Evolutionary conservation across 2,113 vertebrate species (phyloP), one percentile per base, ranked within the genome.

Genomic region (Prionailurus viverrinus): DNA sequence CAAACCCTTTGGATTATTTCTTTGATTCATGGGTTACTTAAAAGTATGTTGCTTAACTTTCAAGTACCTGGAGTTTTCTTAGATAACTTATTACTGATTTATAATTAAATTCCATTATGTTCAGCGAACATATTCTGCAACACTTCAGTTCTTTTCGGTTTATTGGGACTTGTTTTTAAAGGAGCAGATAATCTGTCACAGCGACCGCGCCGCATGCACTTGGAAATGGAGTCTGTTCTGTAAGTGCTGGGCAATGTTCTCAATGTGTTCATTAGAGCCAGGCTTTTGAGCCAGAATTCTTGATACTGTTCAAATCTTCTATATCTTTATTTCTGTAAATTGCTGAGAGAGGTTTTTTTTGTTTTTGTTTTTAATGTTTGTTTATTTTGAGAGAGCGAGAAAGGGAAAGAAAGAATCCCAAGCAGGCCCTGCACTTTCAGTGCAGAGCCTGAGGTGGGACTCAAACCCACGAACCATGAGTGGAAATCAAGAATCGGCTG

Each of bases 151-250:
- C 16, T 61, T 48, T n/a, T 5, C 55, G 19, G 9, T 23, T 23
- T 68, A 3, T 55, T 39, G 45, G 74, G 76, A 51, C 16, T 45
- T 21, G 8, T 36, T 48, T 66, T 65, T 41, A 1, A 25, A 19
- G 94, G 41, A 36, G 33, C 73, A 33, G 7, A 36, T 19, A 23
- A 16, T 41, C 41, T 69, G 58, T 78, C 8, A 1, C n/a, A 12
- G 5, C 16, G 19, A 5, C n/a, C 21, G 5, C 1, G 29, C 58
- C 3, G 0, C 19, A 0, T 13, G 45, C 53, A 15, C 69, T 21
- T 13, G 18, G 80, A 36, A 66, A 33, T 12, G 39, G 9, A 15
- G 12, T 29, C 33, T 18, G 3, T 23, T 19, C 51, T 69, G 48
- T 51, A 31, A 23, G 25, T 39, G 12, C 11, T 16, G 41, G 78